Evolutionary conservation across 2,797 vertebrate genomes (phyloP).

Genomic region (Bovichtus variegatus): DNA sequence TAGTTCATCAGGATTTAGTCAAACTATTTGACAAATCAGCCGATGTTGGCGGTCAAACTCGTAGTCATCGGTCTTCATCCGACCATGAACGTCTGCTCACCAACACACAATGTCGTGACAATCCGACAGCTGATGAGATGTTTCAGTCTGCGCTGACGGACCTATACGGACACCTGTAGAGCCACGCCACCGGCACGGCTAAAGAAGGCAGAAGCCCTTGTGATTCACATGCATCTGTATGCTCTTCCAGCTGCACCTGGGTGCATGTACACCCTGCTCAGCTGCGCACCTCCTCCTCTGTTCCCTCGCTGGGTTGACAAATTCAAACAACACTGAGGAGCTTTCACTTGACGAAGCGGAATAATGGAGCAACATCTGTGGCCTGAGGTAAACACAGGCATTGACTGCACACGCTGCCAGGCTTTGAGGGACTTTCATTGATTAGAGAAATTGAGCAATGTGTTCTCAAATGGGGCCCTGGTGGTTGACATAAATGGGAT

Average conservation of each 20-base stretch:
- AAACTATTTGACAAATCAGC: background rate
- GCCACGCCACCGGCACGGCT: background rate
- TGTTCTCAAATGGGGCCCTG: conserved; percentile 70
- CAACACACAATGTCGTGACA: too few relatives aligned
- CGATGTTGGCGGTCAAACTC: background rate
- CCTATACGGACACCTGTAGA: background rate
- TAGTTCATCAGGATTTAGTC: too few relatives aligned
- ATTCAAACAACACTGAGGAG: conserved; percentile 55
- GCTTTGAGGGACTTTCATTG: conserved; percentile 70
- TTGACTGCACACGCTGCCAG: conserved; percentile 38
- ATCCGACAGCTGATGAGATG: background rate
- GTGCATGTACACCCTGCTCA: conserved; percentile 25
- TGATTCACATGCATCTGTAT: background rate
- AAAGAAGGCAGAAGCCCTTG: background rate
- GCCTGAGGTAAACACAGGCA: conserved; percentile 63
- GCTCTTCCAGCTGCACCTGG: background rate
- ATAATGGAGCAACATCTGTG: conserved; percentile 75
- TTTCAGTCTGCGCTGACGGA: background rate
- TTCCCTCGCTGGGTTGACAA: conserved; percentile 37
- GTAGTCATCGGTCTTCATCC: background rate
- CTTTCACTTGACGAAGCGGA: conserved; percentile 64
- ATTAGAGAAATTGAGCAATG: conserved; percentile 76
- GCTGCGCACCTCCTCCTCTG: conserved; percentile 13
- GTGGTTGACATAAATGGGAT: conserved; percentile 73
- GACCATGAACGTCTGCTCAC: background rate